Percentiles rank a stretch among this genome's conserved stretches.
Conservation (phyloP, 2,113 vertebrate species). For the Muntiacus reevesi region DNA sequence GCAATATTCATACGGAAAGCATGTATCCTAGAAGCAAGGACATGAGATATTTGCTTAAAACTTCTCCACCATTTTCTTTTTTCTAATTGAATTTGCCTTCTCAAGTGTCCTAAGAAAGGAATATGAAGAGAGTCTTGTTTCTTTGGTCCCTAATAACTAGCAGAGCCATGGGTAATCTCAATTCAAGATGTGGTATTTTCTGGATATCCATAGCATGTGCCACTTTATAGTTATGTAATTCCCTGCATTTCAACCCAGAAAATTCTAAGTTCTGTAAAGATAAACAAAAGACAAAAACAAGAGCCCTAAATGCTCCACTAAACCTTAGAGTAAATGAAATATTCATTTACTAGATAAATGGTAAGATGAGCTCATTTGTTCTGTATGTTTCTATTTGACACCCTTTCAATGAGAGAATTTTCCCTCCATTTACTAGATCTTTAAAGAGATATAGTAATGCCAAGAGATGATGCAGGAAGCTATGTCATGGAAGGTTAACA, state of each 20-base stretch:
- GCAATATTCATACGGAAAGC: not conserved
- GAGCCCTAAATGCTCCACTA: not conserved
- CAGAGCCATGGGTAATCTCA: not conserved
- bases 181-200: not conserved
- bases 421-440: not conserved
- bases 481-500: constrained; percentile 14
- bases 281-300: not conserved
- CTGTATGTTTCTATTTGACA: not conserved
- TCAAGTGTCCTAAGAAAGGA: not conserved
- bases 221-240: not conserved
- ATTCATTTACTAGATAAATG: constrained; percentile 2
- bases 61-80: not conserved
- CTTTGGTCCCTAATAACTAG: not conserved
- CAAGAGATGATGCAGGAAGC: not conserved
- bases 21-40: not conserved
- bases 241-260: not conserved
- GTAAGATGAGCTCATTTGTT: not conserved
- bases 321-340: constrained; percentile 21
- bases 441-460: constrained; percentile 27
- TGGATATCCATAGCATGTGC: not conserved
- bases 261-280: not conserved
- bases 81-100: not conserved
- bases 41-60: not conserved
- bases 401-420: not conserved
- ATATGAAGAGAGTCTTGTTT: not conserved